These are phyloP conservation scores for Caenorhabditis afra DNA, from an alignment of 2,888 invertebrate genomes.

Conservation along the genomic window DNA sequence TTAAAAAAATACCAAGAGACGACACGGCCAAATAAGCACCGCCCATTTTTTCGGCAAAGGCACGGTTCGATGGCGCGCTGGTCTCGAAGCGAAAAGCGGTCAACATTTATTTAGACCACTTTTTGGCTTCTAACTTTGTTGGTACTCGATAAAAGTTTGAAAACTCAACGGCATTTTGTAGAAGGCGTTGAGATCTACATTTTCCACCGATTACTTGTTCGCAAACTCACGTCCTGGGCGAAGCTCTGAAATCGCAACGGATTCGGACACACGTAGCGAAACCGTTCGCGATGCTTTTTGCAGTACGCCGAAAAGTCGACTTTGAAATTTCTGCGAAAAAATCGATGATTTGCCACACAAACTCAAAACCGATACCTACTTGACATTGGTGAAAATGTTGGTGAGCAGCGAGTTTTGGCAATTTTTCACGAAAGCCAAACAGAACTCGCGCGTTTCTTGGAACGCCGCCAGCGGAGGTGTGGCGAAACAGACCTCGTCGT, in stretches of 20 bases:
- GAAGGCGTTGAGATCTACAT: no score
- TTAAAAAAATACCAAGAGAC: no score
- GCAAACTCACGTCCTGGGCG: constrained; percentile 62
- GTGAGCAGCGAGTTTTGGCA: constrained; percentile 60
- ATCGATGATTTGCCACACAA: background rate
- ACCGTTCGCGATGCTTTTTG: constrained; percentile 62
- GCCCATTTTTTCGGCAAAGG: no score
- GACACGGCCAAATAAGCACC: no score
- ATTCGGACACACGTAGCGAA: constrained; percentile 67
- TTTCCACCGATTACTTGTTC: no score
- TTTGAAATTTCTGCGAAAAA: constrained; percentile 55
- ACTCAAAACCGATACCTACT: constrained; percentile 41
- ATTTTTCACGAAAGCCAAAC: constrained; percentile 66
- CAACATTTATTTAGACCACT: no score
- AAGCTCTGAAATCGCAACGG: constrained; percentile 66
- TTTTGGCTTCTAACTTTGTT: no score
- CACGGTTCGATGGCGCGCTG: no score
- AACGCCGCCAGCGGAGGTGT: constrained; percentile 63
- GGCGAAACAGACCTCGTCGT: constrained; percentile 66
- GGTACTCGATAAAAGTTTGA: no score
- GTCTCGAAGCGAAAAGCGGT: no score
- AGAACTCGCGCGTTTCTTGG: constrained; percentile 66
- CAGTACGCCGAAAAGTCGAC: constrained; percentile 65
- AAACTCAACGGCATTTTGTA: no score
- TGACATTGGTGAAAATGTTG: constrained; percentile 65